Evolutionary conservation across 1,140 invertebrate genomes (phyloP), one percentile per base, ranked within the genome.

Genomic region (Leptopilina clavipes): DNA sequence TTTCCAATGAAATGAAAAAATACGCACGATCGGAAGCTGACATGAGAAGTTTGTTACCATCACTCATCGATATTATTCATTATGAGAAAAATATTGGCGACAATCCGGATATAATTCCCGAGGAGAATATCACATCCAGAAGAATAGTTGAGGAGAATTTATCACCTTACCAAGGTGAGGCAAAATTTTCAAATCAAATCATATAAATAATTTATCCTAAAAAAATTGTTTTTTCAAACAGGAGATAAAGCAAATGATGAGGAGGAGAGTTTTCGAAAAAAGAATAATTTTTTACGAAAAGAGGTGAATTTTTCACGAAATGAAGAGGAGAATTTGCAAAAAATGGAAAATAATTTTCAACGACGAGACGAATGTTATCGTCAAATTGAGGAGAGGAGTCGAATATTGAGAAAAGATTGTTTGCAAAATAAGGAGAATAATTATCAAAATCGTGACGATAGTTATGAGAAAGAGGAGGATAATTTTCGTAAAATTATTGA

Each of bases 21-120:
- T 79, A 85, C 9, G 84, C 82, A 1, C 87, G 87, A 10, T 90
- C 89, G 0, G 89, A 89, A 37, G 84, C 83, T 17, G 84, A 90
- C 48, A 75, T 90, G 54, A 82, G 82, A 18, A 70, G 75, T n/a
- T 56, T 74, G 0, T 1, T 77, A 10, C 75, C 82, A 11, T n/a
- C n/a, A n/a, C 76, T 83, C 7, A 65, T 77, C 5, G 44, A 80
- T 18, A 75, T 81, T 1, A 65, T 84, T 45, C 74, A 72, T 10
- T 14, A 84, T 11, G 86, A 86, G 25, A 82, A 59, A 10, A 84
- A 86, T n/a, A 86, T 88, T 14, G 84, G 86, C 0, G 87, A 88
- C 43, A 83, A 72, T 77, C 77, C 78, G 0, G 82, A 86, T 43
- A 14, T 78, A 0, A 6, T 77, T 9, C 74, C 76, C 37, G 37